phyloP scores from a whole-genome alignment of 2,888 invertebrate genomes.

The Coremacera marginata region DNA sequence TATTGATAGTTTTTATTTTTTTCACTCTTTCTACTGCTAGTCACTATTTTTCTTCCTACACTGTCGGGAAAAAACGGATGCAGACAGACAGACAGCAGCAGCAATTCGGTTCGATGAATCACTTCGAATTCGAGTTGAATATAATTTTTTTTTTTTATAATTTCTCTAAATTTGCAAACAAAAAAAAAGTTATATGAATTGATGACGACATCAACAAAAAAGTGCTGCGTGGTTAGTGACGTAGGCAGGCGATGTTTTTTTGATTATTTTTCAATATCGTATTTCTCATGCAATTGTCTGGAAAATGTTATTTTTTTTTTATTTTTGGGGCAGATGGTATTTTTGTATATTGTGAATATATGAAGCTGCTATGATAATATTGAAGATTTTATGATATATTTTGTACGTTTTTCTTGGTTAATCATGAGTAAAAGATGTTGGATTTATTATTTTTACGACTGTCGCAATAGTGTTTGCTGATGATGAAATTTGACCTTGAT shows the following conservation, averaged over 20 bases:
- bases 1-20: constrained; percentile 24
- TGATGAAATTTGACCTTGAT: constrained; percentile 42
- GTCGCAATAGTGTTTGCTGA: constrained; percentile 14
- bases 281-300: neutral
- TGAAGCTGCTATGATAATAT: neutral
- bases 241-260: constrained; percentile 3
- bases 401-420: neutral
- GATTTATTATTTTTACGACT: constrained; percentile 11
- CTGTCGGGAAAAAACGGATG: neutral
- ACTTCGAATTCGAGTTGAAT: neutral
- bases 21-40: too few relatives aligned
- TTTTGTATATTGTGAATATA: neutral
- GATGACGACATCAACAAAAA: constrained; percentile 3
- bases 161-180: neutral
- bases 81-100: neutral
- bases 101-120: constrained; percentile 9
- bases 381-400: constrained; percentile 12
- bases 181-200: constrained; percentile 9
- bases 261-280: neutral
- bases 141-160: neutral
- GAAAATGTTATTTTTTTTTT: neutral
- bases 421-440: constrained; percentile 31
- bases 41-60: neutral
- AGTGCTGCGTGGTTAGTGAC: neutral
- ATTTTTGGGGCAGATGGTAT: constrained; percentile 25